Percentiles rank a stretch among this genome's conserved stretches.
Evolutionary conservation across 2,797 vertebrate genomes (phyloP).

Genomic region (Mus minutoides): DNA sequence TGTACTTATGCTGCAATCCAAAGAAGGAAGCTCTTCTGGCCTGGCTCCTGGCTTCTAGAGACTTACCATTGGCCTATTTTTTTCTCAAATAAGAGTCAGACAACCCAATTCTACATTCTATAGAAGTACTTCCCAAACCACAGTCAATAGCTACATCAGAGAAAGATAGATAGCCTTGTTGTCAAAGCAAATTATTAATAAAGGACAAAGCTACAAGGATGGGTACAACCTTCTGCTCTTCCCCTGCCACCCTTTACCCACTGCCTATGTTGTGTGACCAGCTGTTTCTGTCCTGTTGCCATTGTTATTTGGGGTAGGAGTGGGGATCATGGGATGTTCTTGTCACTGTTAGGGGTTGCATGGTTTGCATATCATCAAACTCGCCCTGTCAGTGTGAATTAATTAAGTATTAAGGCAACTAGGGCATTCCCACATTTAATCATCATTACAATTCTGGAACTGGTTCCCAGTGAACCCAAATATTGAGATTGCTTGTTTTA

Average conservation of each 20-base stretch:
- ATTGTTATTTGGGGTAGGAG: neutral
- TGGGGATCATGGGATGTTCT: neutral
- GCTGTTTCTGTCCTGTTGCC: neutral
- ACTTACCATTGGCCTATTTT: neutral
- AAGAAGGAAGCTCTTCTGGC: neutral
- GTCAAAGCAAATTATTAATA: neutral
- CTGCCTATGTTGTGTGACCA: neutral
- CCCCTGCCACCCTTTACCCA: neutral
- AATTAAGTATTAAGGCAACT: conserved; percentile 8
- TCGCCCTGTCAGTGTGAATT: conserved; percentile 7
- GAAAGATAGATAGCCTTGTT: neutral
- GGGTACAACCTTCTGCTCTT: neutral
- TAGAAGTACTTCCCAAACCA: conserved; percentile 26
- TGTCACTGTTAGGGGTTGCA: neutral
- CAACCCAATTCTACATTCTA: neutral
- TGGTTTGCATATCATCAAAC: neutral
- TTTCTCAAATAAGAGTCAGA: neutral
- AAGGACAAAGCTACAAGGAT: neutral
- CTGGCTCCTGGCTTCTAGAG: neutral
- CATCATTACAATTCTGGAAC: conserved; percentile 60
- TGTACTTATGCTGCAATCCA: neutral
- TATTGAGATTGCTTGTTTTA: conserved; percentile 76
- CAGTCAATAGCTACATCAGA: neutral
- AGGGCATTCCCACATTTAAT: neutral
- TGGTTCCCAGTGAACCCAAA: conserved; percentile 70